Evolutionary conservation across 2,113 vertebrate genomes (phyloP).

Genomic region (Peromyscus leucopus): DNA sequence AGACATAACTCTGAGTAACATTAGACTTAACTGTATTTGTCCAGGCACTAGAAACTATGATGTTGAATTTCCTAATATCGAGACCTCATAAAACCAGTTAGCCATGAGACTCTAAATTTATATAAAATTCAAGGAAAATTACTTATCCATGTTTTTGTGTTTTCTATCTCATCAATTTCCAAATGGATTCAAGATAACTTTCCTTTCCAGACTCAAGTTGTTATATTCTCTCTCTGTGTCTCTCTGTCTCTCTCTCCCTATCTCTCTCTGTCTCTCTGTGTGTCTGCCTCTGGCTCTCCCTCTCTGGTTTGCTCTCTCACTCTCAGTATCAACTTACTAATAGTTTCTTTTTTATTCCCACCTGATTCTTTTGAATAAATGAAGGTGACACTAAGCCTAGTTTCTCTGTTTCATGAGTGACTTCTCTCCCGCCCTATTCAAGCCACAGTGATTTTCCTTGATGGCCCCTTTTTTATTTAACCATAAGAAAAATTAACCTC

Average conservation of each 20-base stretch:
- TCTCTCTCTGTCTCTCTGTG: not conserved
- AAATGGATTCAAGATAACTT: slow-evolving; percentile 30
- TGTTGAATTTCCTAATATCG: slow-evolving; percentile 40
- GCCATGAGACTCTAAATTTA: slow-evolving; percentile 39
- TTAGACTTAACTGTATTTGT: slow-evolving; percentile 38
- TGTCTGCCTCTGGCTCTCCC: not conserved
- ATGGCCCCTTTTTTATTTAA: not conserved
- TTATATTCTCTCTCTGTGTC: not conserved
- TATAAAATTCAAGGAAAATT: slow-evolving; percentile 28
- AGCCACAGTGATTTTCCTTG: not conserved
- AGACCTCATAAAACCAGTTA: slow-evolving; percentile 51
- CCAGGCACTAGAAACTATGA: slow-evolving; percentile 8
- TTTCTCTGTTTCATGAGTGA: not conserved
- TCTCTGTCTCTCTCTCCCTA: not conserved
- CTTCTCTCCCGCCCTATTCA: not conserved
- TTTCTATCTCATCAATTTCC: slow-evolving; percentile 37
- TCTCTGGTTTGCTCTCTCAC: no score
- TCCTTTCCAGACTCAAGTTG: slow-evolving; percentile 28
- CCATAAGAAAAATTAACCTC: slow-evolving; percentile 16
- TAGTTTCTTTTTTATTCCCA: slow-evolving; percentile 2
- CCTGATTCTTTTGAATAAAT: slow-evolving; percentile 44
- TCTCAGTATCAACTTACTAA: not conserved
- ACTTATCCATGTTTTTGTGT: slow-evolving; percentile 2
- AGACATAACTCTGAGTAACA: not conserved
- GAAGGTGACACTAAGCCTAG: not conserved